These are phyloP conservation scores for Anguilla pacifica DNA, from an alignment of 2,797 vertebrate species.

Conservation along the genomic window DNA sequence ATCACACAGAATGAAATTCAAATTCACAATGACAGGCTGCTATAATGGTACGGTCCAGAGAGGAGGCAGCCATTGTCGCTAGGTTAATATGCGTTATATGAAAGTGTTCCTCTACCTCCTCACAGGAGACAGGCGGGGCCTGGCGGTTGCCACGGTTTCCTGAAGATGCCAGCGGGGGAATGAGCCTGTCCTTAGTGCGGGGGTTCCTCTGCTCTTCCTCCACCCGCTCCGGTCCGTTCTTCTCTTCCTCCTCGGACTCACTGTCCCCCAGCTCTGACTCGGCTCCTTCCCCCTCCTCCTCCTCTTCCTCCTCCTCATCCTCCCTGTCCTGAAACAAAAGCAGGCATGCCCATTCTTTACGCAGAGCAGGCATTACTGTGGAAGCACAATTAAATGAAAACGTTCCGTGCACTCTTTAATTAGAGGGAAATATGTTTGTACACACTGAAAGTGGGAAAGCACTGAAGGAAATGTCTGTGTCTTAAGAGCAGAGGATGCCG, in stretches of 20 bases:
- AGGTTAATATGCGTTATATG: too few relatives aligned
- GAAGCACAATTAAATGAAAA: too few relatives aligned
- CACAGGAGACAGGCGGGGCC: conserved; percentile 29
- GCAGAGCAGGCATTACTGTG: not conserved
- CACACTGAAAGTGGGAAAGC: too few relatives aligned
- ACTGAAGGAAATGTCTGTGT: too few relatives aligned
- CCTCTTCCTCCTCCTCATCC: conserved; percentile 45
- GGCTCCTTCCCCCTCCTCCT: not conserved
- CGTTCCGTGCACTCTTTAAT: too few relatives aligned
- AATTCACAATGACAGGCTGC: too few relatives aligned
- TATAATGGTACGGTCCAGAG: too few relatives aligned
- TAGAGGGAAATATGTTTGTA: too few relatives aligned
- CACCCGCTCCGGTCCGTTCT: not conserved
- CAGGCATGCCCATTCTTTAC: not conserved
- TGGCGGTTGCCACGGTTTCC: conserved; percentile 33
- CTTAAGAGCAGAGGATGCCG: too few relatives aligned
- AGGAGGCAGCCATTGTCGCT: too few relatives aligned
- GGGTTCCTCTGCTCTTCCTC: not conserved
- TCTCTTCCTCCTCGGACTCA: conserved; percentile 48
- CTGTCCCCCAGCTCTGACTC: conserved; percentile 36
- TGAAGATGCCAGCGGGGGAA: not conserved
- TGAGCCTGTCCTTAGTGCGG: not conserved
- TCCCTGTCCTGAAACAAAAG: conserved; percentile 38
- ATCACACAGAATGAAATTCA: too few relatives aligned
- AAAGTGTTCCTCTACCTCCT: conserved; percentile 48